Evolutionary conservation across 2,888 invertebrate genomes (phyloP).

Genomic region (Clepsis dumicolana): DNA sequence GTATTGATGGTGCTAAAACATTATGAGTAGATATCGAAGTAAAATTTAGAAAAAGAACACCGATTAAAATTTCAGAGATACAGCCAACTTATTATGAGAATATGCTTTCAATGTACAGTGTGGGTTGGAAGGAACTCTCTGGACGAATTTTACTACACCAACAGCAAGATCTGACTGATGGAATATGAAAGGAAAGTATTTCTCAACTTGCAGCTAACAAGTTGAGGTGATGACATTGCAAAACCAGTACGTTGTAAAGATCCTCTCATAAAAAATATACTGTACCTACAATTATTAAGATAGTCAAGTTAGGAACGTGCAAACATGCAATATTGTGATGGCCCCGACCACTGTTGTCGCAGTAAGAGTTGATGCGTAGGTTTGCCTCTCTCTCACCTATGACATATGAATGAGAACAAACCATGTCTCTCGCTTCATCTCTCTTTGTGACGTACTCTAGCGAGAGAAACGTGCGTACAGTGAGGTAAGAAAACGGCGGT

Average conservation of each 20-base stretch:
- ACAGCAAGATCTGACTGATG: too few relatives aligned
- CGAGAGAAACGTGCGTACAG: conserved; percentile 41
- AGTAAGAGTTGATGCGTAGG: conserved; percentile 40
- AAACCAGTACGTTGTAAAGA: not conserved
- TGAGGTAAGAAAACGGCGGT: conserved; percentile 24
- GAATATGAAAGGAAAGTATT: too few relatives aligned
- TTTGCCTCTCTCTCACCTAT: conserved; percentile 23
- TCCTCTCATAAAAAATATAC: not conserved
- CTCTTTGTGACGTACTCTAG: conserved; percentile 35
- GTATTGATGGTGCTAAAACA: conserved; percentile 2
- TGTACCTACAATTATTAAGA: not conserved
- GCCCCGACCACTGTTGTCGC: conserved; percentile 26
- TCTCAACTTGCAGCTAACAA: too few relatives aligned
- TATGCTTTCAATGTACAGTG: not conserved
- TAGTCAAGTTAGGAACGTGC: conserved; percentile 22
- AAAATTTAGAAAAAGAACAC: conserved; percentile 22
- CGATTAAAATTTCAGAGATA: conserved; percentile 10
- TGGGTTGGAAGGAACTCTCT: too few relatives aligned
- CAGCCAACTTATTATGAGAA: not conserved
- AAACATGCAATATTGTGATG: conserved; percentile 36
- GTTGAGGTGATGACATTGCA: too few relatives aligned
- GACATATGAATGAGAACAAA: conserved; percentile 16
- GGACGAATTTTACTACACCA: too few relatives aligned
- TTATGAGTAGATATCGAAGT: not conserved
- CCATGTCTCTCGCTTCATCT: conserved; percentile 36